These are phyloP conservation scores for Coenonympha glycerion DNA, from an alignment of 2,888 invertebrate genomes.

Conservation along the genomic window DNA sequence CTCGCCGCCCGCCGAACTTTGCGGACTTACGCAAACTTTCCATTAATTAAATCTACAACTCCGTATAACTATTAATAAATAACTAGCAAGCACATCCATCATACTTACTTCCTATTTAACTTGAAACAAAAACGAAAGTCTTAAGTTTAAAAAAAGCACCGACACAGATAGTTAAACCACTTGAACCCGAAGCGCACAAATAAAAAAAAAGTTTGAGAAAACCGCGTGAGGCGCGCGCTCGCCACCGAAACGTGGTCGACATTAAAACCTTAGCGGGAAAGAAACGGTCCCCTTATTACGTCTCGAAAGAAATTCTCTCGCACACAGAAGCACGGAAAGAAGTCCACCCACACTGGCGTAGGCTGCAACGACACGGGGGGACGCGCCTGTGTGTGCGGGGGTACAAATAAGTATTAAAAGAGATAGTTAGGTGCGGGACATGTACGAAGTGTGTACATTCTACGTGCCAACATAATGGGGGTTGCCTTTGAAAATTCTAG, in stretches of 20 bases:
- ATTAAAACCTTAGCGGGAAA: constrained; percentile 77
- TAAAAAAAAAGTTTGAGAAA: constrained; percentile 49
- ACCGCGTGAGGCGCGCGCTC: constrained; percentile 73
- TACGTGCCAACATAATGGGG: constrained; percentile 26
- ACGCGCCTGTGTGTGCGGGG: constrained; percentile 53
- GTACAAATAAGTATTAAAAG: constrained; percentile 73
- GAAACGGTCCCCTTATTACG: constrained; percentile 76
- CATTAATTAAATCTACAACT: constrained; percentile 50
- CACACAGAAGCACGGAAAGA: constrained; percentile 69
- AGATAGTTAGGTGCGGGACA: constrained; percentile 70
- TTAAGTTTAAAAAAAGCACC: constrained; percentile 28
- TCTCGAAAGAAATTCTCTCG: constrained; percentile 75
- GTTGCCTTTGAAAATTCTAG: constrained; percentile 13
- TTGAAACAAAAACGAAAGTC: constrained; percentile 23
- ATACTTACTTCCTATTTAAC: constrained; percentile 26
- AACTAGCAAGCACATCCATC: background rate
- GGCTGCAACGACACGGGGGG: constrained; percentile 52
- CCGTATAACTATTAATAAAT: constrained; percentile 10
- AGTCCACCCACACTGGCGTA: constrained; percentile 63
- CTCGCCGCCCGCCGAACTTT: constrained; percentile 48
- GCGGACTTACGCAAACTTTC: constrained; percentile 57
- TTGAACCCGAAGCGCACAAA: constrained; percentile 39
- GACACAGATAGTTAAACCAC: constrained; percentile 49
- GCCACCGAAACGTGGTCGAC: constrained; percentile 75
- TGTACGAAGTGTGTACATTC: constrained; percentile 46